Percentiles rank a stretch among this genome's conserved stretches.
phyloP scores from a whole-genome alignment of 2,888 invertebrate genomes.

The Cenopis cana region DNA sequence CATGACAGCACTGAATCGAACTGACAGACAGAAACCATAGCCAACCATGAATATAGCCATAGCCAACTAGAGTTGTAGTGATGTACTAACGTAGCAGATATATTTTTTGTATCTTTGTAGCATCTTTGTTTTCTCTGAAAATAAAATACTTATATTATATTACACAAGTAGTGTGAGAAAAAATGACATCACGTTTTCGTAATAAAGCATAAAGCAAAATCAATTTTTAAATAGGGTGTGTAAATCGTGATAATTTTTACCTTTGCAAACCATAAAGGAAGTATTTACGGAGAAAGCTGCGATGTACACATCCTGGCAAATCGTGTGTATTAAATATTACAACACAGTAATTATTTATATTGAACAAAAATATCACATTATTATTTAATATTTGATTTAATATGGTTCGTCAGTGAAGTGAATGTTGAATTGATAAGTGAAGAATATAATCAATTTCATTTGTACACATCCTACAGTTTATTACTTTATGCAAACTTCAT shows the following conservation, averaged over 20 bases:
- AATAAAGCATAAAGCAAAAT: background rate
- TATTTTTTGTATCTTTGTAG: too few species aligned
- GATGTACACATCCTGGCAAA: background rate
- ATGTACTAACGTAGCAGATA: background rate
- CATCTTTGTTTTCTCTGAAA: background rate
- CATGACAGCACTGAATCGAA: conserved; percentile 56
- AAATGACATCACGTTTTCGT: background rate
- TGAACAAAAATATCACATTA: too few species aligned
- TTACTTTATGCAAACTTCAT: background rate
- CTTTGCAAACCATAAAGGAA: background rate
- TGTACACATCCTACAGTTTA: background rate
- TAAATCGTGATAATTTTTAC: background rate
- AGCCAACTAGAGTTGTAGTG: conserved; percentile 37
- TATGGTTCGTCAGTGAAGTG: background rate
- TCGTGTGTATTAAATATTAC: background rate
- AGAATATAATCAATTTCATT: background rate
- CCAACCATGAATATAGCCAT: conserved; percentile 28
- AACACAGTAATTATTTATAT: background rate
- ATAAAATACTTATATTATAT: background rate
- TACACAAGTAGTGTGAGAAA: background rate
- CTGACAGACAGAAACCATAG: conserved; percentile 47
- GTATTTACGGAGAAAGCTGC: background rate
- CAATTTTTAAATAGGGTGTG: background rate
- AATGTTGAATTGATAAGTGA: background rate
- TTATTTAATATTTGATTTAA: too few species aligned